Conservation (phyloP, 2,888 invertebrate genomes). For the Drosophila multiciliata region DNA sequence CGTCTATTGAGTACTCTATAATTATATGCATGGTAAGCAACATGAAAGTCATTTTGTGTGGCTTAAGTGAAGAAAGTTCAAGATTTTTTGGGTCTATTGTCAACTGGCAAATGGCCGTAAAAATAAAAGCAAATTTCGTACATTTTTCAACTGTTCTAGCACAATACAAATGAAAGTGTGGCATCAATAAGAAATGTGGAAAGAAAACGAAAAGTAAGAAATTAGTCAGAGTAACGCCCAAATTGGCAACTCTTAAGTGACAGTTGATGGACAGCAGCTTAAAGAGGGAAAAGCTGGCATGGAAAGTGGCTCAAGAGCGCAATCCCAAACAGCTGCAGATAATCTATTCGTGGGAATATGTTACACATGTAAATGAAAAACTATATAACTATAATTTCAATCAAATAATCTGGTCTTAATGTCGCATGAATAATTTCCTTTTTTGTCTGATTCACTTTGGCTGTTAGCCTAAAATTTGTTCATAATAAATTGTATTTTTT, state of each 20-base stretch:
- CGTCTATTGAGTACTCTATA: slow-evolving; percentile 49
- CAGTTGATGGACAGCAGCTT: slow-evolving; percentile 55
- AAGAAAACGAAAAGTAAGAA: slow-evolving; percentile 26
- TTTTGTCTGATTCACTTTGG: background rate
- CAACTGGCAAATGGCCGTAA: slow-evolving; percentile 40
- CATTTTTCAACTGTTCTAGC: slow-evolving; percentile 64
- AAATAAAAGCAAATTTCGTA: slow-evolving; percentile 57
- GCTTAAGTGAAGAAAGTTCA: slow-evolving; percentile 63
- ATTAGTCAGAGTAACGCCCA: slow-evolving; percentile 31
- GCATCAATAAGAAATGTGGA: slow-evolving; percentile 36
- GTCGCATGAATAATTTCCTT: background rate
- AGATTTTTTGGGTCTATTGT: slow-evolving; percentile 61
- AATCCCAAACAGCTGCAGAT: slow-evolving; percentile 5
- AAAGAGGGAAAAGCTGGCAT: slow-evolving; percentile 37
- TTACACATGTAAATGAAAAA: background rate
- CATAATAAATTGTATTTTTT: background rate
- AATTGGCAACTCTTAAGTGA: slow-evolving; percentile 54
- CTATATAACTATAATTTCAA: background rate
- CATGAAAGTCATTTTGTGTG: slow-evolving; percentile 46
- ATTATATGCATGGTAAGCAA: slow-evolving; percentile 58
- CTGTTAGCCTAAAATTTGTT: background rate
- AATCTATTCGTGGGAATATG: background rate
- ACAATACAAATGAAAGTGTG: slow-evolving; percentile 60
- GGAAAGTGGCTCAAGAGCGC: slow-evolving; percentile 48
- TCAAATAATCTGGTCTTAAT: background rate